Conservation (phyloP, 2,888 invertebrate genomes). For the Acholoe squamosa region DNA sequence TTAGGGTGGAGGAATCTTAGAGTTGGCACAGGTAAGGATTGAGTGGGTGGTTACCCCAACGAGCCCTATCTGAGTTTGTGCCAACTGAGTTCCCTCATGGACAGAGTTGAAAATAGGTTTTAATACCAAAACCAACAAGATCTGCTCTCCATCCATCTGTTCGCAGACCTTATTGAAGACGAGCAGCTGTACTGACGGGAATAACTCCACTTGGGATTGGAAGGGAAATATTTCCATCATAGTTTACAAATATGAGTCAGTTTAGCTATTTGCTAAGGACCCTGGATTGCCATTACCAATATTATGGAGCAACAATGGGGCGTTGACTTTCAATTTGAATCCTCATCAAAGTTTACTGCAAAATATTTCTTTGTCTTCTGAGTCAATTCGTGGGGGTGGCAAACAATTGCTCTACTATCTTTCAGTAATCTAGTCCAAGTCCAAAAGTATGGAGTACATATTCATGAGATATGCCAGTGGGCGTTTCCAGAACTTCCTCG, state of each 20-base stretch:
- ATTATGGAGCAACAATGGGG: too few species aligned
- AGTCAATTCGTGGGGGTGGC: too few species aligned
- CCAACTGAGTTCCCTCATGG: slow-evolving; percentile 3
- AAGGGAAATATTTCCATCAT: neutral
- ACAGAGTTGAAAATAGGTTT: neutral
- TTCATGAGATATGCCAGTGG: too few species aligned
- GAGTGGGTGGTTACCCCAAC: slow-evolving; percentile 9
- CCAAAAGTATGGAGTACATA: too few species aligned
- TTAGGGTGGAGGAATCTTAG: neutral
- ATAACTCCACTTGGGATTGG: neutral
- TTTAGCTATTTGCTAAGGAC: neutral
- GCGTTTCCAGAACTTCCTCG: too few species aligned
- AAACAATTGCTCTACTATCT: too few species aligned
- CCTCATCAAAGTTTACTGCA: too few species aligned
- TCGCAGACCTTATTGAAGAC: neutral
- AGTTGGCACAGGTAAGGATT: neutral
- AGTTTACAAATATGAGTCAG: slow-evolving; percentile 13
- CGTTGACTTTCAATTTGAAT: too few species aligned
- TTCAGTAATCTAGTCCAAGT: too few species aligned
- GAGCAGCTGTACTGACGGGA: neutral
- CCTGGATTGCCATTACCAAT: neutral
- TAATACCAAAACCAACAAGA: slow-evolving; percentile 14
- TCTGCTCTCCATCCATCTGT: neutral
- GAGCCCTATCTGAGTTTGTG: neutral
- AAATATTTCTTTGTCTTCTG: too few species aligned